Percentiles rank a stretch among this genome's conserved stretches.
Evolutionary conservation across 1,140 invertebrate genomes (phyloP).

Genomic region (Lepidurus apus): DNA sequence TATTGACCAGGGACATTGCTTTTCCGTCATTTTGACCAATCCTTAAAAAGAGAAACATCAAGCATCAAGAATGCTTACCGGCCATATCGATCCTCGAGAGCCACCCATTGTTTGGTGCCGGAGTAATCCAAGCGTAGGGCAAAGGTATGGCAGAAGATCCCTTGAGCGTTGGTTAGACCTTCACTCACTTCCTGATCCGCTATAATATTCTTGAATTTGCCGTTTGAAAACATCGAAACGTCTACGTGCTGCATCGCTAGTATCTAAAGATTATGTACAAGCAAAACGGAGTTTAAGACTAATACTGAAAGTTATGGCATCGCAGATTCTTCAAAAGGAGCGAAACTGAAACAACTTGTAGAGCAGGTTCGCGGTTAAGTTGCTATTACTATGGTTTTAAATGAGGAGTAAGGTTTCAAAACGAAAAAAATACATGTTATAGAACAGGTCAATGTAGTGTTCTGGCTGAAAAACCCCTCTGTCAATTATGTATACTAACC

Average conservation of each 20-base stretch:
- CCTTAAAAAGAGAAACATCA: no score
- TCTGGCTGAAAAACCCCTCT: no score
- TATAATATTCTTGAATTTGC: constrained; percentile 97
- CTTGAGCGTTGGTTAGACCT: constrained; percentile 60
- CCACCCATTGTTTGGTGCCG: constrained; percentile 75
- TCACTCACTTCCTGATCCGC: constrained; percentile 71
- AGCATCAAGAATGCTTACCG: constrained; percentile 54
- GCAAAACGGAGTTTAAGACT: not conserved
- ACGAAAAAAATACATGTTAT: no score
- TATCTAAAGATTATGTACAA: constrained; percentile 51
- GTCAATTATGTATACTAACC: no score
- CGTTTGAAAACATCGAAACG: constrained; percentile 98
- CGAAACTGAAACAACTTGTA: not conserved
- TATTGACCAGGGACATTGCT: no score
- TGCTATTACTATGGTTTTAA: no score
- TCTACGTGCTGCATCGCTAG: constrained; percentile 93
- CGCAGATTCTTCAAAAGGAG: no score
- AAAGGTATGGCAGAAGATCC: constrained; percentile 57
- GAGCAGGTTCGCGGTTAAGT: not conserved
- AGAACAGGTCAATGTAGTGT: no score
- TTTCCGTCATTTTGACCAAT: no score
- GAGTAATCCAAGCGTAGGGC: constrained; percentile 63
- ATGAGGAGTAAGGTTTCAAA: no score
- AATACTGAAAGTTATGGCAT: no score
- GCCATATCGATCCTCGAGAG: constrained; percentile 66